Evolutionary conservation across 2,888 invertebrate genomes (phyloP).

Genomic region (Eilema caniola): DNA sequence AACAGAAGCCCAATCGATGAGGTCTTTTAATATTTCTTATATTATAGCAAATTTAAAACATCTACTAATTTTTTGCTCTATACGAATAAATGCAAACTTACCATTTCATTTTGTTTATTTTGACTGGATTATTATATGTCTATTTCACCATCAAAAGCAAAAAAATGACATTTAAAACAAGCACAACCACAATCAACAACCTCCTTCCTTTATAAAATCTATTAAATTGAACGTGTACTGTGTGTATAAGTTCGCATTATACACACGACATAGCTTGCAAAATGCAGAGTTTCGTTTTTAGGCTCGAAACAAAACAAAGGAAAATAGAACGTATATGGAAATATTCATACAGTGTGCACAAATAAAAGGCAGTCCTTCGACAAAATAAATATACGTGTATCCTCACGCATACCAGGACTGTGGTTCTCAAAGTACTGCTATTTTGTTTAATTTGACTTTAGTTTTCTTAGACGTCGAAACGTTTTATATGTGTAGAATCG

Average conservation of each 20-base stretch:
- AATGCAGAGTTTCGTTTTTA: conserved; percentile 15
- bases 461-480: too few species aligned
- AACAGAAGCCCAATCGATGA: too few species aligned
- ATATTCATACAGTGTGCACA: conserved; percentile 49
- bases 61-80: too few species aligned
- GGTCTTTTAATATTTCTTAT: too few species aligned
- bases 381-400: conserved; percentile 44
- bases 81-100: too few species aligned
- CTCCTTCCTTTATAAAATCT: neutral
- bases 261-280: neutral
- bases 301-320: conserved; percentile 40
- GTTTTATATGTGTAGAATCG: too few species aligned
- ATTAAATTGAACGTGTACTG: neutral
- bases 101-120: too few species aligned
- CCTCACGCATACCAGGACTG: conserved; percentile 33
- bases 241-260: neutral
- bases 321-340: conserved; percentile 38
- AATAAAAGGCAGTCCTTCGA: conserved; percentile 45
- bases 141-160: too few species aligned
- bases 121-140: too few species aligned
- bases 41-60: too few species aligned
- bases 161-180: neutral
- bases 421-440: conserved; percentile 36
- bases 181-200: neutral
- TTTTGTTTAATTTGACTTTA: too few species aligned